Percentiles rank a stretch among this genome's conserved stretches.
Conservation (phyloP, 2,888 invertebrate genomes). For the Sarcophaga variegata region DNA sequence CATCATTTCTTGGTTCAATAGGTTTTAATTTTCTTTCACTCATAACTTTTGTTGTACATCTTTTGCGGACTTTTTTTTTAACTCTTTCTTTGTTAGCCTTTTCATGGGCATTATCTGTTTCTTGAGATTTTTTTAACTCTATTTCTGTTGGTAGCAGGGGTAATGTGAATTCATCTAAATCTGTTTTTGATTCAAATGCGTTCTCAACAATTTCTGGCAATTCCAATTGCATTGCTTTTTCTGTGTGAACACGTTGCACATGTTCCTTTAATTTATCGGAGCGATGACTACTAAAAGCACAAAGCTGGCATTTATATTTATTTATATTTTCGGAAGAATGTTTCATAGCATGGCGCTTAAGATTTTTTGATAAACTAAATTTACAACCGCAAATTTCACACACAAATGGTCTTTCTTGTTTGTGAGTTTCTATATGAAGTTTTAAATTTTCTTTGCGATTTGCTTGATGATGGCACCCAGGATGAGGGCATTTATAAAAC, state of each 20-base stretch:
- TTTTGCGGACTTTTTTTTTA: constrained; percentile 60
- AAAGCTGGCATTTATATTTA: constrained; percentile 81
- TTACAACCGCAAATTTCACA: constrained; percentile 84
- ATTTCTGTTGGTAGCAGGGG: constrained; percentile 52
- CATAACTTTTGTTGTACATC: constrained; percentile 48
- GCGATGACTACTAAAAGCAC: constrained; percentile 82
- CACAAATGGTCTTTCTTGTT: constrained; percentile 83
- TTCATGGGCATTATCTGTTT: not conserved
- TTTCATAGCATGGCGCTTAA: constrained; percentile 80
- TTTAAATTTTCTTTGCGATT: constrained; percentile 83
- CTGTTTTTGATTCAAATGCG: constrained; percentile 77
- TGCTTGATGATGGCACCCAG: constrained; percentile 82
- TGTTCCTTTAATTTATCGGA: constrained; percentile 84
- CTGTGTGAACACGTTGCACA: constrained; percentile 79
- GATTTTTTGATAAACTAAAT: constrained; percentile 84
- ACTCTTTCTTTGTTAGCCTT: constrained; percentile 46
- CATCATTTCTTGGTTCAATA: constrained; percentile 58
- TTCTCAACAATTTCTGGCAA: constrained; percentile 79
- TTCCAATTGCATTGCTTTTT: constrained; percentile 78
- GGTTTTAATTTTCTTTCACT: constrained; percentile 71
- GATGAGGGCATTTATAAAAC: constrained; percentile 82
- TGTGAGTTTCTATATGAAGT: constrained; percentile 83
- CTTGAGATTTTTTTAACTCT: not conserved
- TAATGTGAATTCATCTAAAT: constrained; percentile 75
- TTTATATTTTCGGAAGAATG: constrained; percentile 76